Conservation (phyloP, 2,888 invertebrate species). For the Mystacides longicornis region DNA sequence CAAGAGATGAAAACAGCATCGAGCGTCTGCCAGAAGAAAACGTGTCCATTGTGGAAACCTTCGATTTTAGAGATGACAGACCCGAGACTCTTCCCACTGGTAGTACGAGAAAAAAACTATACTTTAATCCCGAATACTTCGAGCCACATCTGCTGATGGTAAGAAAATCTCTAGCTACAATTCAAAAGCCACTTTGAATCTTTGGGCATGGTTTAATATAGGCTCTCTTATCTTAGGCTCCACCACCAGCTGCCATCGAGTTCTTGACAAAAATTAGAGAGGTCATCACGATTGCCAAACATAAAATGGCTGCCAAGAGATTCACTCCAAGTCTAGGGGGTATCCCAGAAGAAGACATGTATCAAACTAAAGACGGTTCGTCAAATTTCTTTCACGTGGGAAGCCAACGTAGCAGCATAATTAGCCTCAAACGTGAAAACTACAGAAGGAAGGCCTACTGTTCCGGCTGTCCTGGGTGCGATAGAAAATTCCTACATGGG, state of each 20-base stretch:
- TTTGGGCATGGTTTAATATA: neutral
- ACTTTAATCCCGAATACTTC: conserved; percentile 88
- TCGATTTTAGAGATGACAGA: conserved; percentile 56
- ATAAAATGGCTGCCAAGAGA: conserved; percentile 75
- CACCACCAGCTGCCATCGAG: conserved; percentile 84
- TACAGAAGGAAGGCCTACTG: conserved; percentile 51
- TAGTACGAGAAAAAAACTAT: conserved; percentile 68
- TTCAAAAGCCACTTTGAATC: neutral
- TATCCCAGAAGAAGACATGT: conserved; percentile 73
- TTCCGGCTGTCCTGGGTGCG: conserved; percentile 62
- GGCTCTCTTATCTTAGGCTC: no score
- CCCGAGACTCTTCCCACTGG: conserved; percentile 61
- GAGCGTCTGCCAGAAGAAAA: conserved; percentile 78
- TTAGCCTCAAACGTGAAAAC: conserved; percentile 56
- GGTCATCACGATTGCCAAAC: conserved; percentile 83
- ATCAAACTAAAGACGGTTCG: conserved; percentile 43
- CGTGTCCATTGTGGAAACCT: conserved; percentile 77
- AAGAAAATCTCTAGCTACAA: conserved; percentile 37
- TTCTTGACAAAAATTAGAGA: conserved; percentile 84
- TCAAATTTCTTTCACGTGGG: conserved; percentile 44
- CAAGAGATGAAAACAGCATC: conserved; percentile 51
- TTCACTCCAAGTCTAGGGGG: conserved; percentile 71
- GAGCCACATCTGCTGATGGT: conserved; percentile 79
- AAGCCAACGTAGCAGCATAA: conserved; percentile 49
- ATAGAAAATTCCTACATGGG: conserved; percentile 26